Conservation (phyloP, 2,113 vertebrate species). For the Brienomyrus longianalis region DNA sequence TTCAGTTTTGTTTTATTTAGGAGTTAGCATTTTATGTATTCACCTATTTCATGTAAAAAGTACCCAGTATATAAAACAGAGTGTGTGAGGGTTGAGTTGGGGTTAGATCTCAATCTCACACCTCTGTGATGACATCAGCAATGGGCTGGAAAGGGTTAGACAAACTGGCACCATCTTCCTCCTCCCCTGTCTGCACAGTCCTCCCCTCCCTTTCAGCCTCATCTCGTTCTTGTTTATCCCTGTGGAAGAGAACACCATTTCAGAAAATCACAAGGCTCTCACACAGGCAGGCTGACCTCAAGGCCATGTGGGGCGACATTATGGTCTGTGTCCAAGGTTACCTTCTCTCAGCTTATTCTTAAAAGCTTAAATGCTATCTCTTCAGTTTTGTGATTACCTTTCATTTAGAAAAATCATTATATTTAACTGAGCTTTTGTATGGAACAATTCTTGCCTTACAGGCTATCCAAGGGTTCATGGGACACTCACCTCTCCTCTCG, state of each 20-base stretch:
- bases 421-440: not conserved
- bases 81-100: not conserved
- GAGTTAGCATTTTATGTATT: not conserved
- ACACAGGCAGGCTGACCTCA: not conserved
- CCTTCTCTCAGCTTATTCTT: not conserved
- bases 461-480: not conserved
- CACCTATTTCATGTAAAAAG: not conserved
- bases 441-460: not conserved
- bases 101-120: constrained; percentile 37
- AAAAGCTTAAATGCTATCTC: not conserved
- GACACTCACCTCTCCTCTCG: constrained; percentile 76
- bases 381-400: not conserved
- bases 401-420: not conserved
- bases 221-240: constrained; percentile 66
- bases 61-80: not conserved
- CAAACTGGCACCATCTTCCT: constrained; percentile 51
- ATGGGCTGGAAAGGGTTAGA: constrained; percentile 84
- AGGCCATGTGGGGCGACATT: not conserved
- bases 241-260: constrained; percentile 30
- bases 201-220: constrained; percentile 62
- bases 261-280: not conserved
- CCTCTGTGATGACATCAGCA: constrained; percentile 70
- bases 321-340: not conserved
- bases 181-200: constrained; percentile 46
- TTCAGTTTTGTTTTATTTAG: not conserved